Percentiles rank a stretch among this genome's conserved stretches.
Conservation (phyloP, 2,113 vertebrate species). For the Rhombomys opimus region DNA sequence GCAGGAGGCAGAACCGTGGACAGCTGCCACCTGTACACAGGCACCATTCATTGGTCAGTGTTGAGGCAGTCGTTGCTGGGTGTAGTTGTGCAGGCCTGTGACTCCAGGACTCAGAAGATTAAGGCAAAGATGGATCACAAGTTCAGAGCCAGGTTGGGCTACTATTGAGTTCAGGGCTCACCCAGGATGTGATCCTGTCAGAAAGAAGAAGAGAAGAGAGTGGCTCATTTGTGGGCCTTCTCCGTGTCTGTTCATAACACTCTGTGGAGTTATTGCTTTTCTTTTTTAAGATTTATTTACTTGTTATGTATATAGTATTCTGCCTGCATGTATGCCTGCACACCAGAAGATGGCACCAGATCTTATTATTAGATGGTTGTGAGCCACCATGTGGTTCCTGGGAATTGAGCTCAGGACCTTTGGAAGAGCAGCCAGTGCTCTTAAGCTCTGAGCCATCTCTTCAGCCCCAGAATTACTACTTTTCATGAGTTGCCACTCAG, state of each 20-base stretch:
- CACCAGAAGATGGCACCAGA: no score
- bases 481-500: not conserved
- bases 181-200: not conserved
- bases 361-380: no score
- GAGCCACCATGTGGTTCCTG: no score
- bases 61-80: not conserved
- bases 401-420: no score
- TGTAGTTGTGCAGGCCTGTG: not conserved
- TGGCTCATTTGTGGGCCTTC: not conserved
- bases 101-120: not conserved
- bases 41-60: not conserved
- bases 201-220: not conserved
- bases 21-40: not conserved
- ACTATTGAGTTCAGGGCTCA: not conserved
- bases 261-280: not conserved
- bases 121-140: not conserved
- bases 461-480: no score
- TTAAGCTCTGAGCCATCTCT: no score
- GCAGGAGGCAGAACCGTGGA: not conserved
- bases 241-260: not conserved
- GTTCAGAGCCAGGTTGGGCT: not conserved
- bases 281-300: no score
- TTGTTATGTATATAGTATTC: no score
- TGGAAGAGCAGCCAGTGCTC: no score
- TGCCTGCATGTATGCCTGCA: no score